Percentiles rank a stretch among this genome's conserved stretches.
Conservation (phyloP, 1,140 invertebrate genomes). For the Acromyrmex charruanus region DNA sequence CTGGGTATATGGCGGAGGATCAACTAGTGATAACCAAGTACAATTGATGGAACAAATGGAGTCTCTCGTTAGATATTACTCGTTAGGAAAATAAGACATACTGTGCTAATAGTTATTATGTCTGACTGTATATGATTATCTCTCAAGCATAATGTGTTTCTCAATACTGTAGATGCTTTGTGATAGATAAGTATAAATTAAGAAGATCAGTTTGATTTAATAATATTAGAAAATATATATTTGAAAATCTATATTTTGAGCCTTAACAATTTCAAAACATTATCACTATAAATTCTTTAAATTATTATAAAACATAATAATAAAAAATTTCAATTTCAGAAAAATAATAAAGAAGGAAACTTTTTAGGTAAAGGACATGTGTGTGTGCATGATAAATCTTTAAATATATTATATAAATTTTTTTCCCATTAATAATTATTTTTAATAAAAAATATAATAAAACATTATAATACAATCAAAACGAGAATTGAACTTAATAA, state of each 20-base stretch:
- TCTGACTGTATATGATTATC: not conserved
- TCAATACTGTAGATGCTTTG: not conserved
- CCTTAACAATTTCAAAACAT: not conserved
- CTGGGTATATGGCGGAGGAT: constrained; percentile 7
- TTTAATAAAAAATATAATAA: not conserved
- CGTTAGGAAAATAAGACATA: constrained; percentile 29
- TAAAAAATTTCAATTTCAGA: not conserved
- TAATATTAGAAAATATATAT: constrained; percentile 5
- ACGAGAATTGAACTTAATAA: not conserved
- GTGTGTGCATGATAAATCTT: not conserved
- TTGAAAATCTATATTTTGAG: not conserved
- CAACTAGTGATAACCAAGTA: constrained; percentile 35
- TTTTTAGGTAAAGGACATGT: not conserved
- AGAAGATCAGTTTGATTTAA: not conserved
- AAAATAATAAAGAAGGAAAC: constrained; percentile 3
- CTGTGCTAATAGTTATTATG: not conserved
- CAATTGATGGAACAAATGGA: constrained; percentile 36
- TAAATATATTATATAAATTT: not conserved
- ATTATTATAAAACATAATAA: not conserved
- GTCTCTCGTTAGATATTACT: constrained; percentile 25
- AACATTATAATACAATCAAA: not conserved
- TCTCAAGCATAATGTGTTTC: not conserved
- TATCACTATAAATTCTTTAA: not conserved
- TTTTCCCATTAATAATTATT: not conserved
- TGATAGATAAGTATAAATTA: not conserved